Evolutionary conservation across 2,113 vertebrate species (phyloP), one percentile per base, ranked within the genome.

Genomic region (Antidorcas marsupialis): DNA sequence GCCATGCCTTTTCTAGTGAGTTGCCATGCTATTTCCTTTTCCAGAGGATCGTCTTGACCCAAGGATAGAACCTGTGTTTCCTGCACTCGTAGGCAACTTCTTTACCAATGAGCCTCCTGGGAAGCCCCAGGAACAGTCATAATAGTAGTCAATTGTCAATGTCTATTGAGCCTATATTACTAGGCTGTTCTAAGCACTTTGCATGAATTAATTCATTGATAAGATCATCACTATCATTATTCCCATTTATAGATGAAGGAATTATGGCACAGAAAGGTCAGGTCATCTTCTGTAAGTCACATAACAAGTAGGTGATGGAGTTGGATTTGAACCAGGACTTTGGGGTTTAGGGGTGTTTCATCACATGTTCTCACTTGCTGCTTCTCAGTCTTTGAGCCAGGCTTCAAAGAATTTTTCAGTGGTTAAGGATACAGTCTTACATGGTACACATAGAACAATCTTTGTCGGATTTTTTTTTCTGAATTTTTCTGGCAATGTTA

Each of bases 91-190:
- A 76, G 39, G 71, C 71, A 43, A 23, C 6, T 76, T 76, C 71
- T 76, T 76, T 76, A 76, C 36, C 71, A 76, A 13, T 43, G 3
- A 76, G 36, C 39, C 71, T 25, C 71, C 71, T 76, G 71, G 71
- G 71, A 76, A 43, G 39, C 36, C 39, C 71, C 21, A 43, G 67
- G 67, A 71, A 39, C 1, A 71, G n/a, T 39, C 25, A 17, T 28
- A 16, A 17, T 7, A 47, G 13, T 1, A 52, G 21, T 52, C 60
- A 16, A 2, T 71, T 14, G 71, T 9, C 30, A 0, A 1, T 0
- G 7, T 13, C 33, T 43, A 23, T 2, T 21, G 39, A 21, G 30
- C n/a, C 10, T 27, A 1, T 21, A 7, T 16, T 12, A 52, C 52
- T 43, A 55, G 17, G 47, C 21, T 30, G 33, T n/a, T n/a, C n/a